phyloP scores from a whole-genome alignment of 1,140 invertebrate genomes.

The Periplaneta americana region DNA sequence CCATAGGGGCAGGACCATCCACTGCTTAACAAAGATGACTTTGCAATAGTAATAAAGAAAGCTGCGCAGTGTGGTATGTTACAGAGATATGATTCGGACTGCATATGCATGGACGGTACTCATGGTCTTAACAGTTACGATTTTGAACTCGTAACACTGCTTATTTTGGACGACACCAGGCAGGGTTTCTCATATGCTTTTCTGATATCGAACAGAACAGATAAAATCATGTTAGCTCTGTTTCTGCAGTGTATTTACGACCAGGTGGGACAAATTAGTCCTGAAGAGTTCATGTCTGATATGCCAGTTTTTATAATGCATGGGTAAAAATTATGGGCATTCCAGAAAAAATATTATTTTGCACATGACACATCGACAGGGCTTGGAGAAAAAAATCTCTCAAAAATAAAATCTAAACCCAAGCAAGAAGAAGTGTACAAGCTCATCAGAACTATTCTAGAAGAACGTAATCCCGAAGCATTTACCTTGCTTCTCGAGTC shows the following conservation, averaged over 20 bases:
- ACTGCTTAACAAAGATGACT: neutral
- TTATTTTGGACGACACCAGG: neutral
- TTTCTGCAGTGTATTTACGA: neutral
- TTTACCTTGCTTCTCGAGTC: neutral
- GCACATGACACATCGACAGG: conserved; percentile 13
- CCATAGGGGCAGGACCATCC: neutral
- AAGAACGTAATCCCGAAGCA: neutral
- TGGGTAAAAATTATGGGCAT: conserved; percentile 3
- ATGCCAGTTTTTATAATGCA: neutral
- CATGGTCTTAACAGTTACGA: neutral
- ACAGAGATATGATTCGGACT: neutral
- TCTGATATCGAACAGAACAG: neutral
- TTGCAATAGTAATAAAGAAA: neutral
- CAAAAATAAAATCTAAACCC: neutral
- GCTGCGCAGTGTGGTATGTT: neutral
- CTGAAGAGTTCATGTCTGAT: conserved; percentile 12
- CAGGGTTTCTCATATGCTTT: neutral
- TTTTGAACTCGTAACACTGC: neutral
- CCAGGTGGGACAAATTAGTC: neutral
- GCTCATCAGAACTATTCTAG: neutral
- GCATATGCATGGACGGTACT: neutral
- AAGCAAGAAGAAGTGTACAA: neutral
- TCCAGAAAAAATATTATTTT: neutral
- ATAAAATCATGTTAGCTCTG: neutral
- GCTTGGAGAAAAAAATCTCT: conserved; percentile 2